Conservation (phyloP, 37 sponge, comb jelly and placozoan genomes). For the Corticium candelabrum region DNA sequence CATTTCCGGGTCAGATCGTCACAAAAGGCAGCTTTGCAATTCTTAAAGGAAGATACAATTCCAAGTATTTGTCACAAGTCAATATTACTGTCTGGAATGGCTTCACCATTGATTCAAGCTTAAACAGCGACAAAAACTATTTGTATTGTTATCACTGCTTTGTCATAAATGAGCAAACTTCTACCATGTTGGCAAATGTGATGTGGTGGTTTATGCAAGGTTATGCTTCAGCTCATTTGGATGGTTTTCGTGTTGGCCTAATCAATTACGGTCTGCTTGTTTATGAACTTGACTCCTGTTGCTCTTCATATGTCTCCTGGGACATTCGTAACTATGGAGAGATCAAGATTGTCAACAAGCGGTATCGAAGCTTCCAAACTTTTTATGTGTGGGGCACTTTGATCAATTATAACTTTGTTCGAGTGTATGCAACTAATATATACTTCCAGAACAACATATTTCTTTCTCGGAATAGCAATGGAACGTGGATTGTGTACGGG, state of each 20-base stretch:
- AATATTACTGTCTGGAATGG: neutral
- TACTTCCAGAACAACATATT: neutral
- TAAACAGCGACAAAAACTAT: neutral
- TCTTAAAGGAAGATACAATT: neutral
- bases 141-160: neutral
- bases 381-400: neutral
- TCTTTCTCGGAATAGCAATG: neutral
- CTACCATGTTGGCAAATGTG: neutral
- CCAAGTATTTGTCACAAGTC: neutral
- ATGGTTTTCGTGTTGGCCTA: conserved; percentile 2
- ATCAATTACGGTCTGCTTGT: conserved; percentile 7
- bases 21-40: neutral
- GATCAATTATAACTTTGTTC: neutral
- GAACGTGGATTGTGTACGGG: neutral
- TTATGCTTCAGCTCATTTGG: neutral
- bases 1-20: neutral
- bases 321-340: neutral
- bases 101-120: neutral
- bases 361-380: neutral
- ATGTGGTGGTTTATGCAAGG: neutral
- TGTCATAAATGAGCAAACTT: neutral
- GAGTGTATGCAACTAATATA: neutral
- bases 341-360: neutral
- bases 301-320: neutral
- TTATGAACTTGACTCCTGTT: neutral